Conservation (phyloP, 2,888 invertebrate species). For the Pyrrhopygopsis socrates region DNA sequence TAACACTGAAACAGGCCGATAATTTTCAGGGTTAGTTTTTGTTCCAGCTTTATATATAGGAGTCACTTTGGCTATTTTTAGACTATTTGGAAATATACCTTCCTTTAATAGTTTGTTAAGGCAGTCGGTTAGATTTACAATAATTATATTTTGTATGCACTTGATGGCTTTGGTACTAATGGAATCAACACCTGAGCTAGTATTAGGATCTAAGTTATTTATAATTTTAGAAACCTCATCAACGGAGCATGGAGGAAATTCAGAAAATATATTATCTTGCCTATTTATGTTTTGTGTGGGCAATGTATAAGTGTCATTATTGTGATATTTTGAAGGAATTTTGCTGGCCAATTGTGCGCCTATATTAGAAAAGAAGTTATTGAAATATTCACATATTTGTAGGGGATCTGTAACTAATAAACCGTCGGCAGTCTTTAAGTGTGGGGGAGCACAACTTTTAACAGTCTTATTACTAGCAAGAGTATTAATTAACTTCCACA, state of each 20-base stretch:
- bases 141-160: slow-evolving; percentile 87
- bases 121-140: slow-evolving; percentile 1
- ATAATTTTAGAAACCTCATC: background rate
- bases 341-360: background rate
- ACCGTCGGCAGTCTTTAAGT: slow-evolving; percentile 57
- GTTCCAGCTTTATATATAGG: background rate
- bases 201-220: slow-evolving; percentile 28
- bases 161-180: slow-evolving; percentile 45
- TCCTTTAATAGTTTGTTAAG: slow-evolving; percentile 45
- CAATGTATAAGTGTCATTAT: background rate
- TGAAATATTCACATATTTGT: background rate
- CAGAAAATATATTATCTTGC: background rate
- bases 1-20: too few relatives aligned
- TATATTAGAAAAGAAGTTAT: background rate
- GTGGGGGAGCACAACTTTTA: slow-evolving; percentile 88
- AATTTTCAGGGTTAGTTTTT: too few relatives aligned
- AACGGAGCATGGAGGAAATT: background rate
- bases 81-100: slow-evolving; percentile 36
- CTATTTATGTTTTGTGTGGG: background rate
- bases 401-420: background rate
- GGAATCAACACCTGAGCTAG: slow-evolving; percentile 37
- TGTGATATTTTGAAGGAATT: background rate
- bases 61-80: slow-evolving; percentile 34
- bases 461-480: slow-evolving; percentile 79
- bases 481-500: slow-evolving; percentile 70